Evolutionary conservation across 2,113 vertebrate genomes (phyloP).

Genomic region (Puffinus mauretanicus): DNA sequence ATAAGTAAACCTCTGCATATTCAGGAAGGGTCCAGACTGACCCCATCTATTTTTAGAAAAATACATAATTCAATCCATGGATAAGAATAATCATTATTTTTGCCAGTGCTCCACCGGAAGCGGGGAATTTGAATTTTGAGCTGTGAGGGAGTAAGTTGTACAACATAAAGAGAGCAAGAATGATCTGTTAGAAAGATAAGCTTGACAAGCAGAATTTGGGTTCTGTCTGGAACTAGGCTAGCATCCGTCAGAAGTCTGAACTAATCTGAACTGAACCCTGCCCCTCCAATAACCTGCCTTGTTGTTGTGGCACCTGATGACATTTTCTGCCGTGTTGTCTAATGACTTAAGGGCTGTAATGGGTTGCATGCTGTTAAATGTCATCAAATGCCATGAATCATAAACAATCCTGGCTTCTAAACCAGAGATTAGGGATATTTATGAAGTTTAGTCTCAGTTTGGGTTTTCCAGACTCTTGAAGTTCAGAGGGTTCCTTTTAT

Average conservation of each 20-base stretch:
- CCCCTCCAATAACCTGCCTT: constrained; percentile 52
- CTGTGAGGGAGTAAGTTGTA: not conserved
- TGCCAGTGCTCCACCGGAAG: not conserved
- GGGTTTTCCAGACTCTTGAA: constrained; percentile 58
- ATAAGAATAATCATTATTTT: not conserved
- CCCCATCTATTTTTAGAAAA: not conserved
- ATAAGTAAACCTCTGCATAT: not conserved
- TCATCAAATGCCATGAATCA: constrained; percentile 64
- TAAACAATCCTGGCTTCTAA: constrained; percentile 64
- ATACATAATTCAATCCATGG: not conserved
- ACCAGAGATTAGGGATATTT: constrained; percentile 63
- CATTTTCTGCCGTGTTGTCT: constrained; percentile 52
- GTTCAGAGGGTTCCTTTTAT: constrained; percentile 49
- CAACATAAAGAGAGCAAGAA: not conserved
- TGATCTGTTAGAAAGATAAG: constrained; percentile 41
- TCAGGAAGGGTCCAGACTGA: not conserved
- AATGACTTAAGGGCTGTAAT: constrained; percentile 63
- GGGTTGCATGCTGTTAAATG: constrained; percentile 56
- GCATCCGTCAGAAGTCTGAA: constrained; percentile 23
- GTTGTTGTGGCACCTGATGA: constrained; percentile 54
- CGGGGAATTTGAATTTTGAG: not conserved
- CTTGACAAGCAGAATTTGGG: constrained; percentile 42
- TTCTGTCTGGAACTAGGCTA: constrained; percentile 8
- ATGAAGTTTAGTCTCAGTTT: constrained; percentile 62
- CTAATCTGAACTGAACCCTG: constrained; percentile 47